phyloP scores from a whole-genome alignment of 2,888 invertebrate genomes.

The Chouioia cunea region DNA sequence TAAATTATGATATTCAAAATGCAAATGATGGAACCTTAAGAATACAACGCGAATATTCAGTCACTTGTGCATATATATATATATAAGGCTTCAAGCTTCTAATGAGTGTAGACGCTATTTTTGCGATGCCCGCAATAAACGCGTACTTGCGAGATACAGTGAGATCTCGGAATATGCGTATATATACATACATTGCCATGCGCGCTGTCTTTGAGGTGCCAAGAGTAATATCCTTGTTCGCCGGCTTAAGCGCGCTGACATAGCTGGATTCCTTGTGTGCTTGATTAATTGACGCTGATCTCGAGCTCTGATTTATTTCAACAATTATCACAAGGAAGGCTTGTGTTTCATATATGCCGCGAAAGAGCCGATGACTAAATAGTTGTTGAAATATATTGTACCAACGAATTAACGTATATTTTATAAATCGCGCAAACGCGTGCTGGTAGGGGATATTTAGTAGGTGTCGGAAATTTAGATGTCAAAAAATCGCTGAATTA shows the following conservation, averaged over 20 bases:
- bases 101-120: conserved; percentile 43
- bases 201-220: conserved; percentile 28
- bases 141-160: not conserved
- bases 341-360: no score
- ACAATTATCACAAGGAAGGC: not conserved
- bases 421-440: no score
- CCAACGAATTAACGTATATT: no score
- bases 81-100: conserved; percentile 1
- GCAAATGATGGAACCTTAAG: conserved; percentile 37
- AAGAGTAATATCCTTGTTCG: conserved; percentile 30
- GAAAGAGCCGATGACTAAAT: no score
- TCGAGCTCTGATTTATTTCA: conserved; percentile 15
- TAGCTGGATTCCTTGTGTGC: conserved; percentile 21
- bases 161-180: not conserved
- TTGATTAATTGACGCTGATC: conserved; percentile 25
- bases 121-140: conserved; percentile 35
- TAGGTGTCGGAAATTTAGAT: no score
- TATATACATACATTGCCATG: not conserved
- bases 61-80: not conserved
- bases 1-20: conserved; percentile 45
- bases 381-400: no score
- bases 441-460: no score
- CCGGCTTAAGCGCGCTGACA: not conserved
- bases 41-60: conserved; percentile 2
- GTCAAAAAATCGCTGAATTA: no score